A percentile compares a stretch with the other conserved stretches of the same genome.
These are phyloP conservation scores for Malurus alboscapulatus DNA, from an alignment of 2,113 vertebrate genomes.

Conservation along the genomic window DNA sequence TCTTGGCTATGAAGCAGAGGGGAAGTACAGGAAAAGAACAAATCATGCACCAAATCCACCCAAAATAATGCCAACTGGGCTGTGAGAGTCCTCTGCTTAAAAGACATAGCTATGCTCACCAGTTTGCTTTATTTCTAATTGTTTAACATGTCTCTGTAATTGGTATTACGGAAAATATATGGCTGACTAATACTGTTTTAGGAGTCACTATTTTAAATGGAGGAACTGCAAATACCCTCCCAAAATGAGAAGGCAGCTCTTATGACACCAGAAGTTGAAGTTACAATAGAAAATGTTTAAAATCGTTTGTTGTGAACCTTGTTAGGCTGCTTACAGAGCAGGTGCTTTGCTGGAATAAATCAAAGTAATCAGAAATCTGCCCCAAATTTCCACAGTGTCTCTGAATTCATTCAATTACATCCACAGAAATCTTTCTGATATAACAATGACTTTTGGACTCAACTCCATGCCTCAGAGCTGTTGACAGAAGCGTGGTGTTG, in stretches of 20 bases:
- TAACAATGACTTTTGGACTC: not conserved
- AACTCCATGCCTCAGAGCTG: not conserved
- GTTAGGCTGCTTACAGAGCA: not conserved
- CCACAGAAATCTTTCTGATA: not conserved
- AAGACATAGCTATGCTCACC: rapidly evolving
- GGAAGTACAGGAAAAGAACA: not conserved
- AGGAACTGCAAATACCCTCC: not conserved
- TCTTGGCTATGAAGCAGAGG: not conserved
- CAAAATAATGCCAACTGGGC: not conserved
- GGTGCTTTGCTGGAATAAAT: not conserved
- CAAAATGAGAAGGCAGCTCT: not conserved
- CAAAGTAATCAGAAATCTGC: not conserved
- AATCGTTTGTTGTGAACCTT: not conserved
- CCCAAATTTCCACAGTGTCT: not conserved
- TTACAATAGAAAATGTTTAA: not conserved
- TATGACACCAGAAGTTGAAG: not conserved
- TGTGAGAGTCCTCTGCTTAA: not conserved
- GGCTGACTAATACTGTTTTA: not conserved
- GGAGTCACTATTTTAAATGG: not conserved
- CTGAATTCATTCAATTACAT: not conserved
- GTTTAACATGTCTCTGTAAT: not conserved
- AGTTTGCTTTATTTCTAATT: not conserved
- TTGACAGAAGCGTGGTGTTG: rapidly evolving
- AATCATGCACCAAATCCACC: not conserved
- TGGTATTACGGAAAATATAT: not conserved